Percentiles rank a stretch among this genome's conserved stretches.
Evolutionary conservation across 2,888 invertebrate genomes (phyloP).

Genomic region (Agrochola macilenta): DNA sequence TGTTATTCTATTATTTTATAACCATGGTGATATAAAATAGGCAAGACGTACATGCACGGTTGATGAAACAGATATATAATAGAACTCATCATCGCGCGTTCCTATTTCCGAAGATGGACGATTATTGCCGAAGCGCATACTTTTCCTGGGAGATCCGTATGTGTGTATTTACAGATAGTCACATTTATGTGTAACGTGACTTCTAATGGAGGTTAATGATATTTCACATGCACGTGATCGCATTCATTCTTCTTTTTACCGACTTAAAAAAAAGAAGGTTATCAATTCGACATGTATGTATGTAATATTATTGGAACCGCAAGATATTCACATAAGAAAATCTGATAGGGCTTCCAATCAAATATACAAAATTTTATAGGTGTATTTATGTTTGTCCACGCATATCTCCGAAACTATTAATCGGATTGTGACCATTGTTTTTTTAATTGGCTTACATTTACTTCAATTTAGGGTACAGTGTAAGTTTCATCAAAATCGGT

Average conservation of each 20-base stretch:
- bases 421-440: too few relatives aligned
- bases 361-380: too few relatives aligned
- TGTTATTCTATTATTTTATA: neutral
- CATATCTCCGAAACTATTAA: too few relatives aligned
- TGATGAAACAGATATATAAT: neutral
- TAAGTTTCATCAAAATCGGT: too few relatives aligned
- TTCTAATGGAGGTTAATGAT: slow-evolving; percentile 25
- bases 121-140: neutral
- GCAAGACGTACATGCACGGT: neutral
- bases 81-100: neutral
- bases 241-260: slow-evolving; percentile 30
- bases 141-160: neutral
- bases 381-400: too few relatives aligned
- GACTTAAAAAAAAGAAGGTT: too few relatives aligned
- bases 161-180: slow-evolving; percentile 22
- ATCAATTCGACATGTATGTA: too few relatives aligned
- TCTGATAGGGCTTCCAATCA: too few relatives aligned
- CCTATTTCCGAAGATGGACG: neutral
- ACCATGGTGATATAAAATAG: neutral
- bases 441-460: too few relatives aligned
- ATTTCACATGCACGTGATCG: slow-evolving; percentile 24
- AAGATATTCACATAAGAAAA: too few relatives aligned
- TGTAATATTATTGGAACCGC: too few relatives aligned
- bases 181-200: slow-evolving; percentile 42
- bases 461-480: too few relatives aligned